Evolutionary conservation across 2,797 vertebrate genomes (phyloP).

Genomic region (Poecilia wingei): DNA sequence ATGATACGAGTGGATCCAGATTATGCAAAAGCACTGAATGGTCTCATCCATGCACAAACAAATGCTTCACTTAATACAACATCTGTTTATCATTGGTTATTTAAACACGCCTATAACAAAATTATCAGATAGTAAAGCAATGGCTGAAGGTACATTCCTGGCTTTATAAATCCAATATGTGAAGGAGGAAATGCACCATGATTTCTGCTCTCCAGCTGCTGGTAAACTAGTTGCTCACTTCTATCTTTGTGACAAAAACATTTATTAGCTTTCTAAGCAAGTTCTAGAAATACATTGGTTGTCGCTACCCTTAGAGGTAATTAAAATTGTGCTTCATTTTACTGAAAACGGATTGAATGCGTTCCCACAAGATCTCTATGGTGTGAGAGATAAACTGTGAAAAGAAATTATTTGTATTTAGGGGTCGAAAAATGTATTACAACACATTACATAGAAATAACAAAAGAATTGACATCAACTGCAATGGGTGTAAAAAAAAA

Average conservation of each 20-base stretch:
- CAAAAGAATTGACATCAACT: neutral
- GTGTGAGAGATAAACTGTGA: neutral
- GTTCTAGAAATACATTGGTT: neutral
- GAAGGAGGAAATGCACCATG: neutral
- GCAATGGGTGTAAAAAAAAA: neutral
- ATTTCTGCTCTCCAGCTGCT: neutral
- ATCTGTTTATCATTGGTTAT: conserved; percentile 8
- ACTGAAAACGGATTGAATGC: neutral
- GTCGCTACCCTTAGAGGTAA: neutral
- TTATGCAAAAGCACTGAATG: neutral
- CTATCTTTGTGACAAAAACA: neutral
- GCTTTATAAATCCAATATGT: conserved; percentile 5
- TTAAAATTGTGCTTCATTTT: neutral
- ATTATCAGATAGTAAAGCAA: neutral
- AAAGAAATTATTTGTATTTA: neutral
- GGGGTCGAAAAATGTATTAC: neutral
- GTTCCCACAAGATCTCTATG: neutral
- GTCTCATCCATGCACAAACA: neutral
- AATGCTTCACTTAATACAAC: conserved; percentile 7
- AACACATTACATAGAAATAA: neutral
- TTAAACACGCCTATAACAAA: conserved; percentile 2
- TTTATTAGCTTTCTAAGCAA: neutral
- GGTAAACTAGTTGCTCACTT: neutral
- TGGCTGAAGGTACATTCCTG: neutral
- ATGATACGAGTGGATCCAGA: neutral